These are phyloP conservation scores for Rhyacophila brunnea DNA, from an alignment of 1,140 invertebrate species.

Conservation along the genomic window DNA sequence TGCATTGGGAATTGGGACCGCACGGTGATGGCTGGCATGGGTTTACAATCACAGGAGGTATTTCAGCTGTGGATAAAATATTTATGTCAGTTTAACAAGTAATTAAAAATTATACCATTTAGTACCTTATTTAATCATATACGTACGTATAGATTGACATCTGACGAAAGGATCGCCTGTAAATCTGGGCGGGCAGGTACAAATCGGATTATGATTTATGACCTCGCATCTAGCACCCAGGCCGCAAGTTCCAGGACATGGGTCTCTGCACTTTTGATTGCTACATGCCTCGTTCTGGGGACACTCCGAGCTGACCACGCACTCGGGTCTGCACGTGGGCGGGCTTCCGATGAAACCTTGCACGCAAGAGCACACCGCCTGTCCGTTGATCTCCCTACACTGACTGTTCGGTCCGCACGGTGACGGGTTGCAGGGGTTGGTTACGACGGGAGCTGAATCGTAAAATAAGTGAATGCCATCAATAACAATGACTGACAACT, in stretches of 20 bases:
- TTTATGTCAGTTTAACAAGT: too few species aligned
- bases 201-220: slow-evolving; percentile 62
- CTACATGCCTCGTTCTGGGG: slow-evolving; percentile 60
- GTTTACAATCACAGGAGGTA: slow-evolving; percentile 52
- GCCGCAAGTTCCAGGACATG: slow-evolving; percentile 66
- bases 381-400: slow-evolving; percentile 58
- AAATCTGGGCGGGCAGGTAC: slow-evolving; percentile 58
- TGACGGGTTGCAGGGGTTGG: slow-evolving; percentile 57
- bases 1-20: slow-evolving; percentile 68
- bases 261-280: slow-evolving; percentile 62
- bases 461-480: neutral
- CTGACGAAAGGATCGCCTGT: slow-evolving; percentile 62
- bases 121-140: slow-evolving; percentile 17
- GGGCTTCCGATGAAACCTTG: slow-evolving; percentile 61
- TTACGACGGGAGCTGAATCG: slow-evolving; percentile 34
- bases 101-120: too few species aligned
- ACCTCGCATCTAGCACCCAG: slow-evolving; percentile 61
- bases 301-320: slow-evolving; percentile 63
- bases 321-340: slow-evolving; percentile 64
- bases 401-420: slow-evolving; percentile 64
- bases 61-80: slow-evolving; percentile 49
- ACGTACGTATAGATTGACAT: slow-evolving; percentile 51
- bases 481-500: too few species aligned
- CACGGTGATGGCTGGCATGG: slow-evolving; percentile 69
- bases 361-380: slow-evolving; percentile 62